Percentiles rank a stretch among this genome's conserved stretches.
Evolutionary conservation across 2,113 vertebrate species (phyloP).

Genomic region (Sinocyclocheilus maitianheensis): DNA sequence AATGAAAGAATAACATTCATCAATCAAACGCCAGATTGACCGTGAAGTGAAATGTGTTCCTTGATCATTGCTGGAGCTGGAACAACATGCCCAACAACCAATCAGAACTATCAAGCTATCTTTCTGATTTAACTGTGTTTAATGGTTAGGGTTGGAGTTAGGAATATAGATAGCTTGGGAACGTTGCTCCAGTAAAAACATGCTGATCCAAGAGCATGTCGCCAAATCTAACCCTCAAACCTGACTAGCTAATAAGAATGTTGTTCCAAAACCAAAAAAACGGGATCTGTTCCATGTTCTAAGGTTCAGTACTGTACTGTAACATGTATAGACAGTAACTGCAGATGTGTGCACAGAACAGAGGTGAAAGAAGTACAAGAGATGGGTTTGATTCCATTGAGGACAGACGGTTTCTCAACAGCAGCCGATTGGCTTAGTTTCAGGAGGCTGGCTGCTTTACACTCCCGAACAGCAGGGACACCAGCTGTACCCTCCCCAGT

Average conservation of each 20-base stretch:
- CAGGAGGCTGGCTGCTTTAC: constrained; percentile 53
- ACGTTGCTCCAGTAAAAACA: neutral
- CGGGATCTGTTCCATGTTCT: neutral
- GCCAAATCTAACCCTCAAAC: neutral
- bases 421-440: constrained; percentile 59
- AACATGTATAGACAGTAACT: constrained; percentile 14
- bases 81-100: neutral
- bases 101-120: neutral
- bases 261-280: neutral
- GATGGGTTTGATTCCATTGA: constrained; percentile 38
- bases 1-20: neutral
- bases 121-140: neutral
- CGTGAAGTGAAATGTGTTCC: neutral
- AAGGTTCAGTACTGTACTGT: neutral
- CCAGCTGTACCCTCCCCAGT: constrained; percentile 68
- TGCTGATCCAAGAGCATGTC: neutral
- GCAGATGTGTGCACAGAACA: neutral
- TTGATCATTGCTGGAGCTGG: neutral
- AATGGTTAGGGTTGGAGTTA: neutral
- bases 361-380: constrained; percentile 21
- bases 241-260: neutral
- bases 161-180: too few species aligned
- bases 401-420: constrained; percentile 60
- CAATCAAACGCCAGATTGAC: neutral
- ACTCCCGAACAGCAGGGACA: constrained; percentile 61